These are phyloP conservation scores for Grus americana DNA, from an alignment of 2,113 vertebrate species.

Conservation along the genomic window DNA sequence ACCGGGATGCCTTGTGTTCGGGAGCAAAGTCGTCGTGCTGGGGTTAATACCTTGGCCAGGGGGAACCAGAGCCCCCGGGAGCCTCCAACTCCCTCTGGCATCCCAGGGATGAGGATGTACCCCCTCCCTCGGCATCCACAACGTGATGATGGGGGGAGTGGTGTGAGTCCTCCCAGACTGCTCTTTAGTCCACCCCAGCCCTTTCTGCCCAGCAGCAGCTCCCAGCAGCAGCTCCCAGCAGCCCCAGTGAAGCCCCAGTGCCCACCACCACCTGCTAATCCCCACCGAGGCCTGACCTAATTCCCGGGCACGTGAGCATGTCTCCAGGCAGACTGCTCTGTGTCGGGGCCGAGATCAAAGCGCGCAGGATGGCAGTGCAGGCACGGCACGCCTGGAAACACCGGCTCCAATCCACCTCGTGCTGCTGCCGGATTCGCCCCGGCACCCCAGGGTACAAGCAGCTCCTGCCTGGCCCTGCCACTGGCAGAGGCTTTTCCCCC, in stretches of 20 bases:
- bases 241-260: not conserved
- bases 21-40: not conserved
- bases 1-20: not conserved
- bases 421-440: not conserved
- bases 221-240: not conserved
- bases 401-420: conserved; percentile 26
- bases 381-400: conserved; percentile 27
- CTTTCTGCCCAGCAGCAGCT: conserved; percentile 59
- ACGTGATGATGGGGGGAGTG: accelerated
- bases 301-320: conserved; percentile 51
- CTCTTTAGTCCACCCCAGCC: not conserved
- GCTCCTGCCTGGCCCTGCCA: not conserved
- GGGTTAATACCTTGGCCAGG: not conserved
- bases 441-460: not conserved
- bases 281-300: conserved; percentile 67
- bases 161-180: accelerated
- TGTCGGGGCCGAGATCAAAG: not conserved
- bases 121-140: not conserved
- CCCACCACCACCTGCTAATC: conserved; percentile 43
- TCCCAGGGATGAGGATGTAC: not conserved
- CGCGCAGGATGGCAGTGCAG: not conserved
- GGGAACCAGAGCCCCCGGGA: not conserved
- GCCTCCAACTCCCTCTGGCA: not conserved
- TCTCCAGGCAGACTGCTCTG: conserved; percentile 60
- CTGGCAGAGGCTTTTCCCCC: not conserved